Evolutionary conservation across 1,140 invertebrate species (phyloP).

Genomic region (Calephelis virginiensis): DNA sequence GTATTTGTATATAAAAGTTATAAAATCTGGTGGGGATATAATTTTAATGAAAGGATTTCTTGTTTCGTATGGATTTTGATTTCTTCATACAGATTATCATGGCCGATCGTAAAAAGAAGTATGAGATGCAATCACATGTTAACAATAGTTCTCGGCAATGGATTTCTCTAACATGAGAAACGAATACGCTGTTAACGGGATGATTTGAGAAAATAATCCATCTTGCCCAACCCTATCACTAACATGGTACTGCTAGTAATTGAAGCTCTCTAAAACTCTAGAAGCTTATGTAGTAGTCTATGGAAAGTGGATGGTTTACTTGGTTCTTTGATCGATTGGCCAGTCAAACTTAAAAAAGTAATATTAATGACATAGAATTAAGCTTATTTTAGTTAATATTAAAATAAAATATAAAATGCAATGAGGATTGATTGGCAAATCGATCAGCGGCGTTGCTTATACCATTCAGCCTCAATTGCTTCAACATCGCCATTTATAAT

Average conservation of each 20-base stretch:
- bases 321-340: slow-evolving; percentile 16
- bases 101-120: too few relatives aligned
- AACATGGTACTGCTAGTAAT: neutral
- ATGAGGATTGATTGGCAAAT: slow-evolving; percentile 16
- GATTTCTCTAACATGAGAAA: neutral
- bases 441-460: slow-evolving; percentile 27
- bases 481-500: slow-evolving; percentile 44
- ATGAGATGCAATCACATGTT: too few relatives aligned
- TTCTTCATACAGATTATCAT: too few relatives aligned
- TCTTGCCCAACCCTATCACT: neutral
- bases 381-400: slow-evolving; percentile 15
- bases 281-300: slow-evolving; percentile 55
- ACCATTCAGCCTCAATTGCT: slow-evolving; percentile 34
- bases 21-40: too few relatives aligned
- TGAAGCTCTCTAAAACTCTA: slow-evolving; percentile 64
- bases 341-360: slow-evolving; percentile 7
- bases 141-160: neutral
- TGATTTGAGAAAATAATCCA: neutral
- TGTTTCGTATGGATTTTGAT: too few relatives aligned
- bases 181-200: neutral
- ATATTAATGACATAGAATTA: slow-evolving; percentile 16
- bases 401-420: slow-evolving; percentile 15
- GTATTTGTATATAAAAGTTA: too few relatives aligned
- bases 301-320: slow-evolving; percentile 45
- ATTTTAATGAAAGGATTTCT: too few relatives aligned